phyloP scores from a whole-genome alignment of 2,113 vertebrate species.

The Leptocoma aspasia region DNA sequence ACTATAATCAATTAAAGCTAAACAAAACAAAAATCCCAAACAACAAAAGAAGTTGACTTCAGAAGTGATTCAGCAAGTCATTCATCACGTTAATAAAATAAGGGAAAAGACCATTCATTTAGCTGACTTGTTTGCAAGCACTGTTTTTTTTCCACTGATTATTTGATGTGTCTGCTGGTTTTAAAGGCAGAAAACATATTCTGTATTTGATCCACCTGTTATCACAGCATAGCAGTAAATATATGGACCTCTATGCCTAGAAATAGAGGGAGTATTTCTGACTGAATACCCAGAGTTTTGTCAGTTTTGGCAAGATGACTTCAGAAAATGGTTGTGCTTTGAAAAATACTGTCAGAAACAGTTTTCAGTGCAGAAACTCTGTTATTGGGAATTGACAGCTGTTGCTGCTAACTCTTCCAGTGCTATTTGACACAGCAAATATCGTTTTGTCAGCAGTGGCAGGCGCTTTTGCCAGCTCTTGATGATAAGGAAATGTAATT shows the following conservation, averaged over 20 bases:
- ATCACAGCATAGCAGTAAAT: background rate
- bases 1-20: background rate
- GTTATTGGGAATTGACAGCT: background rate
- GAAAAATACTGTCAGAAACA: background rate
- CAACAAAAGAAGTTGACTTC: background rate
- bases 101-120: background rate
- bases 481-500: background rate
- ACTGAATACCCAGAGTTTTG: background rate
- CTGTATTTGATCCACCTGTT: background rate
- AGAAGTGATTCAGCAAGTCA: background rate
- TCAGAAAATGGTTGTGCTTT: background rate
- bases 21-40: background rate
- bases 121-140: background rate
- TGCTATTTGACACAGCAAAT: background rate
- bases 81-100: background rate
- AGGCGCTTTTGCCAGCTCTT: background rate
- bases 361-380: background rate
- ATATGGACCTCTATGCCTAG: background rate
- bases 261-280: background rate
- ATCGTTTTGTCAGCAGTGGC: background rate
- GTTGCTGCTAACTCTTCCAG: background rate
- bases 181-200: background rate
- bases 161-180: background rate
- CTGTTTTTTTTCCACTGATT: background rate
- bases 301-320: background rate